Percentiles rank a stretch among this genome's conserved stretches.
These are phyloP conservation scores for Pangasius larnaudii DNA, from an alignment of 2,797 vertebrate species.

Conservation along the genomic window DNA sequence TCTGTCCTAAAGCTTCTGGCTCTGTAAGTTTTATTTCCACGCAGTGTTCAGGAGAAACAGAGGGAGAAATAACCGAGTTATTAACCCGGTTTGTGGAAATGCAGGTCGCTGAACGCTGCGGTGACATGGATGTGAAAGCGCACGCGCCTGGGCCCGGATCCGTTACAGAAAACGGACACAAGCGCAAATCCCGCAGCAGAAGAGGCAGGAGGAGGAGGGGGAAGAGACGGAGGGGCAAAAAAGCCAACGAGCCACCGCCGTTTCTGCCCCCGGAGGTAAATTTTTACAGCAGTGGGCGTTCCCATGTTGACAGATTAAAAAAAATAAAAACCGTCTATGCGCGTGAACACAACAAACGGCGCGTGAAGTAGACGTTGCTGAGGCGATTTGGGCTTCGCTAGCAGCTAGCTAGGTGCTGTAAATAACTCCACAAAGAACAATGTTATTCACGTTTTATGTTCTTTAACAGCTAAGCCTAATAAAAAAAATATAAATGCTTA, in stretches of 20 bases:
- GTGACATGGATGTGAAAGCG: slow-evolving; percentile 25
- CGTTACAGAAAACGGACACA: slow-evolving; percentile 26
- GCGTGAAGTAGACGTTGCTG: not conserved
- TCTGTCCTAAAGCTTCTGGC: not conserved
- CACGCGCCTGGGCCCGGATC: slow-evolving; percentile 17
- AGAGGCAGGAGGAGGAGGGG: slow-evolving; percentile 83
- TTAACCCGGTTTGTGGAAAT: slow-evolving; percentile 17
- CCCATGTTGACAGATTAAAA: not conserved
- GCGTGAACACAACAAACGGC: not conserved
- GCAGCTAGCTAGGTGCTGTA: not conserved
- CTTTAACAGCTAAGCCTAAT: not conserved
- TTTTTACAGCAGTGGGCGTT: slow-evolving; percentile 15
- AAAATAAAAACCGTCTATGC: no score
- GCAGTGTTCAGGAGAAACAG: not conserved
- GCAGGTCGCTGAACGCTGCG: slow-evolving; percentile 47
- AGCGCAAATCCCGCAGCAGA: slow-evolving; percentile 72
- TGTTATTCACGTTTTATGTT: not conserved
- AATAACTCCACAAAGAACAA: not conserved
- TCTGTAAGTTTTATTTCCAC: not conserved
- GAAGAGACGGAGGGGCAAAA: slow-evolving; percentile 78
- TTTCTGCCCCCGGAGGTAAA: slow-evolving; percentile 92
- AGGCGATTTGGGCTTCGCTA: not conserved
- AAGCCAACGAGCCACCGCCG: slow-evolving; percentile 82
- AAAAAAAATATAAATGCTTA: not conserved
- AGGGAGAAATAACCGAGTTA: no score